Evolutionary conservation across 2,113 vertebrate species (phyloP).

Genomic region (Papio anubis): DNA sequence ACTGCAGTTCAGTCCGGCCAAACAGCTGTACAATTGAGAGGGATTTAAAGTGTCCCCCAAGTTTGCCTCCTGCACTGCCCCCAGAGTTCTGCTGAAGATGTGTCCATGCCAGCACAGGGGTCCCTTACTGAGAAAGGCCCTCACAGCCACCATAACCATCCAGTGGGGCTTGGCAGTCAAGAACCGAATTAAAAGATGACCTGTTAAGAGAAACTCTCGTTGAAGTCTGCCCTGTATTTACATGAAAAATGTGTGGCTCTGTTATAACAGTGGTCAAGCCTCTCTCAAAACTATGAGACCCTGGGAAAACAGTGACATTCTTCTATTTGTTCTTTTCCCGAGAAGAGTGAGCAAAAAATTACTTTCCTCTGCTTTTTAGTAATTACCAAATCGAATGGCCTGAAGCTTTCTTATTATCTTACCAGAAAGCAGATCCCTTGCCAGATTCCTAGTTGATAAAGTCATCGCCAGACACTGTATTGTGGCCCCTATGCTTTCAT

Average conservation of each 20-base stretch:
- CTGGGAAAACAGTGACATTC: background rate
- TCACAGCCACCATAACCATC: background rate
- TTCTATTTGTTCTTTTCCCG: background rate
- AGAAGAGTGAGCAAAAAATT: background rate
- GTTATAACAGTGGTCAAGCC: background rate
- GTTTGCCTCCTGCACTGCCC: background rate
- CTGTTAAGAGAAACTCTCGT: background rate
- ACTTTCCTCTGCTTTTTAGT: constrained; percentile 22
- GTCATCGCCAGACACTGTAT: background rate
- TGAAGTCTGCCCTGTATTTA: background rate
- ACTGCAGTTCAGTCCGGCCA: background rate
- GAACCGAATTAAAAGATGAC: constrained; percentile 6
- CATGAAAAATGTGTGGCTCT: background rate
- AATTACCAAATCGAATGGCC: constrained; percentile 29
- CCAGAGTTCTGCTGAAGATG: background rate
- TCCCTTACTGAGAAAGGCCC: background rate
- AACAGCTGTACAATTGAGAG: background rate
- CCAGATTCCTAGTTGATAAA: background rate
- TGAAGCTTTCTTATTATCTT: background rate
- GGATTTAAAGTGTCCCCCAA: background rate
- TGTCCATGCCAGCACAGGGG: background rate
- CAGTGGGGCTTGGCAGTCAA: background rate
- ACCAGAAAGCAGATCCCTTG: background rate
- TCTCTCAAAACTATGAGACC: background rate
- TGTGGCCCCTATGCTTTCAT: background rate